Evolutionary conservation across 2,888 invertebrate species (phyloP).

Genomic region (Ornithoptera alexandrae): DNA sequence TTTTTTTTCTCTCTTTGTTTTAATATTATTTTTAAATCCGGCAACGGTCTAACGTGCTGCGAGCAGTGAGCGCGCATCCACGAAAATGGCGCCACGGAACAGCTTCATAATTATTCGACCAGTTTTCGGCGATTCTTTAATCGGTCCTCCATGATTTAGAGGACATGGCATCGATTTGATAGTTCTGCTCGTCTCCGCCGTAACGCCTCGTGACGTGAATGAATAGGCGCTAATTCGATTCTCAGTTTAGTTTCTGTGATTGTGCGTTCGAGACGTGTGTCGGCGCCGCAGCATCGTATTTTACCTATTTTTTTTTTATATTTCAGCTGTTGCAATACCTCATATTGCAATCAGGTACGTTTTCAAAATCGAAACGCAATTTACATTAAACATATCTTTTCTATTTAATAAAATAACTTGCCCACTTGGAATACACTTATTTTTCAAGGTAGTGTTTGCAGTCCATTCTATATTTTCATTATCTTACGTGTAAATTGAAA

Average conservation of each 20-base stretch:
- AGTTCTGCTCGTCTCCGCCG: conserved; percentile 38
- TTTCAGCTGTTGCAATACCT: conserved; percentile 25
- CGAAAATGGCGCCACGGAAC: conserved; percentile 51
- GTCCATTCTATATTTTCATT: conserved; percentile 6
- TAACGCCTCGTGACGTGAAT: conserved; percentile 35
- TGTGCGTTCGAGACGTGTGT: conserved; percentile 62
- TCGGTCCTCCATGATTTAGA: conserved; percentile 51
- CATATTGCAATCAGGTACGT: conserved; percentile 30
- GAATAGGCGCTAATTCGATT: conserved; percentile 36
- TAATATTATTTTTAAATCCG: conserved; percentile 68
- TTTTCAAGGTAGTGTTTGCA: neutral
- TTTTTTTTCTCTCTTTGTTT: conserved; percentile 47
- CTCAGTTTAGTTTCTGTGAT: conserved; percentile 66
- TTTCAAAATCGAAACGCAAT: conserved; percentile 10
- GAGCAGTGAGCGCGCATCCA: conserved; percentile 47
- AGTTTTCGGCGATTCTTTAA: conserved; percentile 48
- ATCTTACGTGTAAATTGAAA: neutral
- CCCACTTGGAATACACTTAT: neutral
- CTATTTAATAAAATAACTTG: neutral
- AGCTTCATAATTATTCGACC: conserved; percentile 44
- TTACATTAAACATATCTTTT: neutral
- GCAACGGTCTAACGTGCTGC: conserved; percentile 65
- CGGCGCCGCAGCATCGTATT: conserved; percentile 32
- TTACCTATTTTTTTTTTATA: conserved; percentile 34
- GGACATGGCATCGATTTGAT: conserved; percentile 46